Evolutionary conservation across 2,888 invertebrate species (phyloP), one percentile per base, ranked within the genome.

Genomic region (Tenthredo scrophulariae): DNA sequence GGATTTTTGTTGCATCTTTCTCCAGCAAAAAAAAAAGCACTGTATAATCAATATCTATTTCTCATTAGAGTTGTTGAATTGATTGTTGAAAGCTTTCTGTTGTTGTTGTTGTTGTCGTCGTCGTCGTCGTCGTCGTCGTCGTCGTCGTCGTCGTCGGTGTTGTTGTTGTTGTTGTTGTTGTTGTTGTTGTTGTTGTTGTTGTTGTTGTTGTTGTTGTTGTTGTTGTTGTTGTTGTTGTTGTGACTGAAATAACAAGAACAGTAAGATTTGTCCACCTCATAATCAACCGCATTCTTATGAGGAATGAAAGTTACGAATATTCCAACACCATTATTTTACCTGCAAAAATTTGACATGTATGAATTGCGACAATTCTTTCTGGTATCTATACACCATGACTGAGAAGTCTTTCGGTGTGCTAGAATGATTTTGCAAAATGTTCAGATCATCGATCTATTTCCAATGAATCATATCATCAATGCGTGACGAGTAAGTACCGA

Each of bases 301-400:
- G 40, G 9, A 72, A 72, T 22, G 72, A 22, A 72, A 72, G 40
- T 72, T 2, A 7, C n/a, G 72, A 72, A 40, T 72, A 72, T 72
- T 72, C 9, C 2, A 74, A 74, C 26, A 3, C n/a, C 10, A 40
- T 29, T 37, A 37, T 37, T 74, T 40, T 37, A 74, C 3, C 22
- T 43, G 43, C 9, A 26, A 74, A 43, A 74, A 74, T 74, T 43
- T 40, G 13, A 43, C 74, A 43, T 22, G 43, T 15, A 26, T 15
- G 22, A 74, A 62, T 26, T 43, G 9, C 43, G 74, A 40, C 74
- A 26, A n/a, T 10, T 74, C 3, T 40, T 37, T 18, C 7, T n/a
- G 0, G 2, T 10, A 0, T 72, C 22, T 72, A 40, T 22, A 43
- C 26, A 0, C 4, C 62, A 62, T 13, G 26, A 26, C 10, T n/a